Base-by-base conservation (phyloP, 2,797 vertebrate genomes). In the Hydrolagus colliei region DNA sequence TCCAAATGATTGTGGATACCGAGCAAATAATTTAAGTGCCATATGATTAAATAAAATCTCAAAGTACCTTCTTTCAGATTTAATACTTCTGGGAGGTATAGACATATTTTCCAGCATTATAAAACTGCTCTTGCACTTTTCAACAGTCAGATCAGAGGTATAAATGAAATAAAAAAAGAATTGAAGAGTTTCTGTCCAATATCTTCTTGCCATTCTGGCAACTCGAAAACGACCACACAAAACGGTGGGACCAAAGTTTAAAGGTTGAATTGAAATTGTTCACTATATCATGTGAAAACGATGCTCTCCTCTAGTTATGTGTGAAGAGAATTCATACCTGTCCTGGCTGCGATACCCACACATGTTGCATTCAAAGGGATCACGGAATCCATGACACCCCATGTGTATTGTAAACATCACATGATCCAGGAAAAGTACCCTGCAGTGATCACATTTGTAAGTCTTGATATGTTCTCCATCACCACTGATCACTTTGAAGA, bases 351-450 rank as follows among this genome's bases (percentile, higher is more conserved):
- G 96, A 90, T 99, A 96, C 87, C 98, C 98, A 71, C 98, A 99
- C 92, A 99, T 95, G 93, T 99, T 99, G 94, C 98, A 99, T 92
- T 98, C 97, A 4, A 98, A 98, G 87, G 98, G 97, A 89, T 98
- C 96, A 1, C 98, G 96, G 93, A 98, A 99, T 88, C 97, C 98
- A 1, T 99, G 98, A 90, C 98, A 98, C 88, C 98, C 98, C 98
- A 99, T 99, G 89, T 99, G 98, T 89, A 99, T 99, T 77, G 98
- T 99, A 88, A 98, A 99, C 98, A 99, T 99, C 91, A 99, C 98
- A 4, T 98, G 97, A 92, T 99, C 98, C 90, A 99, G 95, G 94
- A 99, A 99, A 87, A 99, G 95, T 86, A 99, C 92, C 85, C 97
- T 92, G 91, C 98, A 99, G 91, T 97, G 97, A 95, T 97, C 94